Conservation (phyloP, 2,888 invertebrate genomes). For the Drosophila vallismaia region DNA sequence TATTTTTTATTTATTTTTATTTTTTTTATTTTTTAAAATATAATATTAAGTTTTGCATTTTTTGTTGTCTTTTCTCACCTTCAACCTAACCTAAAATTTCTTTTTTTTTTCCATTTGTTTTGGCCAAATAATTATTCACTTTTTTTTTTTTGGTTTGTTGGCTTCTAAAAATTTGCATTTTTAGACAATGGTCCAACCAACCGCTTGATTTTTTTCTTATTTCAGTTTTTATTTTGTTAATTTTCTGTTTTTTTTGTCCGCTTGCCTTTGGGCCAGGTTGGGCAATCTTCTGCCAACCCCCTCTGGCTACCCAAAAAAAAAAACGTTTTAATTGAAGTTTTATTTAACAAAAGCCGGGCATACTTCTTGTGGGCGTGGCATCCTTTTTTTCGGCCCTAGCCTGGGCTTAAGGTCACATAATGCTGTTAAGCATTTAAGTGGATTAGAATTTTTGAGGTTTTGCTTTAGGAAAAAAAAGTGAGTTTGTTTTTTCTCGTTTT, state of each 20-base stretch:
- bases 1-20: no score
- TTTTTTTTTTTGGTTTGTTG: constrained; percentile 49
- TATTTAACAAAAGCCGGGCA: constrained; percentile 62
- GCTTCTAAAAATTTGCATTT: constrained; percentile 68
- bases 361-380: constrained; percentile 23
- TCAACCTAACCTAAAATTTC: no score
- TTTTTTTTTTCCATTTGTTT: constrained; percentile 35
- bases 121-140: constrained; percentile 68
- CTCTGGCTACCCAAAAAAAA: constrained; percentile 58
- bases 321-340: constrained; percentile 78
- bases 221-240: constrained; percentile 19
- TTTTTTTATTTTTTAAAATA: no score
- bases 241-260: constrained; percentile 26
- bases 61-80: constrained; percentile 36
- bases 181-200: constrained; percentile 65
- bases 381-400: constrained; percentile 6
- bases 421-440: constrained; percentile 77
- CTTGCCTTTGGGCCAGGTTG: constrained; percentile 38
- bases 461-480: constrained; percentile 20
- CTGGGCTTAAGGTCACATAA: constrained; percentile 58
- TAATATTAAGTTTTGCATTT: no score
- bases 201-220: constrained; percentile 39
- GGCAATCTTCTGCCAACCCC: constrained; percentile 51
- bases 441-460: constrained; percentile 71
- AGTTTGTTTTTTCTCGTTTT: constrained; percentile 4